Percentiles rank a stretch among this genome's conserved stretches.
Evolutionary conservation across 2,797 vertebrate species (phyloP).

Genomic region (Hyperoplus lanceolatus): DNA sequence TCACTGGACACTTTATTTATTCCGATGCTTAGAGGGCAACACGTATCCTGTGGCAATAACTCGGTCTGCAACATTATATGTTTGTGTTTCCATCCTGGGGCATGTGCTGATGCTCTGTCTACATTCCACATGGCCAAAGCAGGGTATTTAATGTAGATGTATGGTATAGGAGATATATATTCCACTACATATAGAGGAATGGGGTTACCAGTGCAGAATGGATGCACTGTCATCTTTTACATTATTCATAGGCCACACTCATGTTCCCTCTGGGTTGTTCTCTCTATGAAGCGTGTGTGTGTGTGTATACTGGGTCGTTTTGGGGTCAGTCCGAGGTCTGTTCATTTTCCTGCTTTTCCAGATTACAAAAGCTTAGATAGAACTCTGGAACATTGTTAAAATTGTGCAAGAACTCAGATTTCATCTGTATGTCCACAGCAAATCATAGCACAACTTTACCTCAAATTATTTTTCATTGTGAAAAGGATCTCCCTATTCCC

Average conservation of each 20-base stretch:
- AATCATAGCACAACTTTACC: not conserved
- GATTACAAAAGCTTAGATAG: constrained; percentile 48
- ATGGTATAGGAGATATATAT: constrained; percentile 10
- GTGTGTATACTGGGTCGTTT: not conserved
- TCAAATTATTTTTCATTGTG: constrained; percentile 1
- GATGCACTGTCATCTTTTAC: constrained; percentile 71
- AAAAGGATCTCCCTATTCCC: not conserved
- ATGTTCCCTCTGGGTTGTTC: constrained; percentile 59
- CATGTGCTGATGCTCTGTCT: constrained; percentile 52
- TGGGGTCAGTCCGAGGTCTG: constrained; percentile 55
- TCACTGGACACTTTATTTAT: constrained; percentile 15
- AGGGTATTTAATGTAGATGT: constrained; percentile 40
- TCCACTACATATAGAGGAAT: constrained; percentile 48
- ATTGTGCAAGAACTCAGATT: constrained; percentile 33
- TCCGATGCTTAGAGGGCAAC: constrained; percentile 18
- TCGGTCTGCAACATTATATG: constrained; percentile 40
- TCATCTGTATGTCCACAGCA: no score
- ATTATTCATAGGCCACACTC: constrained; percentile 79
- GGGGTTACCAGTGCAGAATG: constrained; percentile 58
- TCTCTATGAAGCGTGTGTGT: not conserved
- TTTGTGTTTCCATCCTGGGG: constrained; percentile 35
- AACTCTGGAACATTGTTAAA: constrained; percentile 35
- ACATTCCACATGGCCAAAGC: constrained; percentile 20
- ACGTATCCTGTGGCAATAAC: constrained; percentile 23
- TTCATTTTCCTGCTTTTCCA: constrained; percentile 49